These are phyloP conservation scores for Palloptera scutellata DNA, from an alignment of 2,888 invertebrate genomes.

Conservation along the genomic window DNA sequence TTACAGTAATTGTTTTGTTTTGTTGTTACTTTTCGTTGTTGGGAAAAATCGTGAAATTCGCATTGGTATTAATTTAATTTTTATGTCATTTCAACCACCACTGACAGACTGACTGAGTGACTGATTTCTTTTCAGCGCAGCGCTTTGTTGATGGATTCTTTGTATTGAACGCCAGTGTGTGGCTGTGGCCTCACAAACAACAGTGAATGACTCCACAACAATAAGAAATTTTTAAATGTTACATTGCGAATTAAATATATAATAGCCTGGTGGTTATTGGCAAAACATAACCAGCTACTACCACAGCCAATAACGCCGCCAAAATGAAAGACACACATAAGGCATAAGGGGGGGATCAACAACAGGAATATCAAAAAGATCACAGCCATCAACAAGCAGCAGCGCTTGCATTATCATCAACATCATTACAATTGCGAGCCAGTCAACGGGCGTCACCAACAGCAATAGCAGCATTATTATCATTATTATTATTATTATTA, in stretches of 20 bases:
- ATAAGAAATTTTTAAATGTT: too few species aligned
- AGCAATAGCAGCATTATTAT: slow-evolving; percentile 8
- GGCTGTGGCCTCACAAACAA: neutral
- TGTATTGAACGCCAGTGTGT: neutral
- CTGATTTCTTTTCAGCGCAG: slow-evolving; percentile 31
- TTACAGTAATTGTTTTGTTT: slow-evolving; percentile 14
- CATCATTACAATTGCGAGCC: neutral
- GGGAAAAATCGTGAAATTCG: slow-evolving; percentile 18
- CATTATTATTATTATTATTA: slow-evolving; percentile 15
- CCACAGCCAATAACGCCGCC: too few species aligned
- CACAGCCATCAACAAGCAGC: slow-evolving; percentile 14
- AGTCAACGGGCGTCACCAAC: neutral
- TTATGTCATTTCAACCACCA: slow-evolving; percentile 45
- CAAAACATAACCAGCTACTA: too few species aligned
- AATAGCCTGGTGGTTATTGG: too few species aligned
- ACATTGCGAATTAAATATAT: too few species aligned
- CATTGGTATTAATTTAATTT: slow-evolving; percentile 32
- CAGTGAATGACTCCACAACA: too few species aligned
- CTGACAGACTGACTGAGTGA: slow-evolving; percentile 42
- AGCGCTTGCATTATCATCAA: slow-evolving; percentile 12
- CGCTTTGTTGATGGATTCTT: neutral
- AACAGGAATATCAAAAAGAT: neutral
- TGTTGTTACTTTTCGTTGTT: slow-evolving; percentile 4
- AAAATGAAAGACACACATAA: neutral
- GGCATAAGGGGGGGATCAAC: neutral